These are phyloP conservation scores for Callipepla squamata DNA, from an alignment of 2,113 vertebrate genomes.

Conservation along the genomic window DNA sequence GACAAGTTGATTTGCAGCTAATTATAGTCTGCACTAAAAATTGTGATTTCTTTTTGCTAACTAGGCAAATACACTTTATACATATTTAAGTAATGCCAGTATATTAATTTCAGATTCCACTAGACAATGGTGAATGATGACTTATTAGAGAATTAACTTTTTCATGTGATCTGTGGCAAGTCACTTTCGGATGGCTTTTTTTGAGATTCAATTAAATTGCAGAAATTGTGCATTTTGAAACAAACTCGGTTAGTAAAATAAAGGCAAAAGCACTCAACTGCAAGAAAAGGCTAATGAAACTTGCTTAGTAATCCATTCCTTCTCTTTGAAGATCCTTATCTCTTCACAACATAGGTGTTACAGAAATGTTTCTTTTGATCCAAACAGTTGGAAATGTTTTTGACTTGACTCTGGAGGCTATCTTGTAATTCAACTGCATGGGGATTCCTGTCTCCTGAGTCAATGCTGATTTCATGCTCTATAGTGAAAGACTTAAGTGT, in stretches of 20 bases:
- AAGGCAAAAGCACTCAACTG: neutral
- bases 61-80: conserved; percentile 53
- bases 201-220: conserved; percentile 28
- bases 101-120: conserved; percentile 65
- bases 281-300: conserved; percentile 5
- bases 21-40: conserved; percentile 60
- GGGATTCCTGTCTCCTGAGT: neutral
- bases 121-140: conserved; percentile 57
- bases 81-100: conserved; percentile 63
- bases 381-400: neutral
- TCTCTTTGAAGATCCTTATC: neutral
- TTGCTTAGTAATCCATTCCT: neutral
- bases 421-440: neutral
- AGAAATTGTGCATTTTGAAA: conserved; percentile 46
- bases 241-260: neutral
- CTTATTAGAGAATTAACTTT: conserved; percentile 54
- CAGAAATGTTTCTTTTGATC: conserved; percentile 3
- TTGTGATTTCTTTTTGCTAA: conserved; percentile 65
- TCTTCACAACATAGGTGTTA: neutral
- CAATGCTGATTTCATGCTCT: neutral
- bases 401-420: neutral
- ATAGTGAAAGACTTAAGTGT: neutral
- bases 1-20: conserved; percentile 67
- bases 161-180: conserved; percentile 46
- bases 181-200: conserved; percentile 24